Evolutionary conservation across 2,888 invertebrate genomes (phyloP).

Genomic region (Pseudanteris insignis): DNA sequence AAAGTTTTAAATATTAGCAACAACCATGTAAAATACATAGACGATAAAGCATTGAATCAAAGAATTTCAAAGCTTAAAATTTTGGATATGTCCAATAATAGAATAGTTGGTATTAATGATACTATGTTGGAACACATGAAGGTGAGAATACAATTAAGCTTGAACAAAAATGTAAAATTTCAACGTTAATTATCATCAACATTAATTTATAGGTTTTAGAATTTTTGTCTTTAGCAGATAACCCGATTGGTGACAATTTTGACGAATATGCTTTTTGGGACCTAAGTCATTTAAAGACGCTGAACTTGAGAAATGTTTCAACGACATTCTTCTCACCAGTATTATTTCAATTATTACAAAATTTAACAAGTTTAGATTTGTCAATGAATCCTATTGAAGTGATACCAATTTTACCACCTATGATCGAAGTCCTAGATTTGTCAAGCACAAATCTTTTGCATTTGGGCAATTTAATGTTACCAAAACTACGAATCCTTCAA

Average conservation of each 20-base stretch:
- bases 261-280: conserved; percentile 59
- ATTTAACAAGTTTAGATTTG: conserved; percentile 54
- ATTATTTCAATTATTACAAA: conserved; percentile 55
- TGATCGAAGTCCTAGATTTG: conserved; percentile 71
- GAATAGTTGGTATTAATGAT: conserved; percentile 57
- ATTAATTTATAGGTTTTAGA: conserved; percentile 53
- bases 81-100: conserved; percentile 60
- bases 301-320: conserved; percentile 57
- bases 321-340: conserved; percentile 50
- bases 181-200: background rate
- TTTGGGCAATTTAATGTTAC: conserved; percentile 65
- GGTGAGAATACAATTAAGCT: conserved; percentile 53
- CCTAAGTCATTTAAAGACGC: conserved; percentile 50
- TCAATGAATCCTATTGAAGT: conserved; percentile 68
- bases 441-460: conserved; percentile 71
- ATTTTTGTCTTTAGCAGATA: conserved; percentile 57
- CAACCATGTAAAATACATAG: conserved; percentile 84
- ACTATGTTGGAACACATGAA: conserved; percentile 61
- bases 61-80: conserved; percentile 56
- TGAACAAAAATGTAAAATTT: too few species aligned
- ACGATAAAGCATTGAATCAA: conserved; percentile 59
- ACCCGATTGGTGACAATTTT: conserved; percentile 59
- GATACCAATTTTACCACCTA: conserved; percentile 70
- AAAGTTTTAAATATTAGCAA: conserved; percentile 87
- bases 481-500: conserved; percentile 69